Evolutionary conservation across 1,140 invertebrate genomes (phyloP).

Genomic region (Meloidogyne floridensis): DNA sequence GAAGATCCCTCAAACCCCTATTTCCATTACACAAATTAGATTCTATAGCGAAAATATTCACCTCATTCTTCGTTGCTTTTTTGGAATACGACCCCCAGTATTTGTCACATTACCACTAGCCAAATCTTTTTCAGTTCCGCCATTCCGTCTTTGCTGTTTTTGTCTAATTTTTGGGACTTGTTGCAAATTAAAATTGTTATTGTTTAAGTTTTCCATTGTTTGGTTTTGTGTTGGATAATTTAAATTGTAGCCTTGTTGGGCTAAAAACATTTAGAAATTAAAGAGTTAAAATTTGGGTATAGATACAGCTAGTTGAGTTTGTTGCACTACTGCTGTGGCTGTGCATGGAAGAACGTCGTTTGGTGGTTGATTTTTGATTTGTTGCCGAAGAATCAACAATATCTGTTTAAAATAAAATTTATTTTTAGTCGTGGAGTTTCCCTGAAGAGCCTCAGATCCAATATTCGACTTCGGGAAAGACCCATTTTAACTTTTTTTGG

Average conservation of each 20-base stretch:
- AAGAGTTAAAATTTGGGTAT: neutral
- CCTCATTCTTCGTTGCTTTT: neutral
- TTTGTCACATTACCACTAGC: neutral
- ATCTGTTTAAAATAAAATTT: neutral
- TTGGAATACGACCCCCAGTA: neutral
- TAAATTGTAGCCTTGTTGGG: neutral
- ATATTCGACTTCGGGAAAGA: no score
- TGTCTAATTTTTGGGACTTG: neutral
- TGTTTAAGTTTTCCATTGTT: neutral
- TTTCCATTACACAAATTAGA: no score
- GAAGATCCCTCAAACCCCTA: no score
- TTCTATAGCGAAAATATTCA: neutral
- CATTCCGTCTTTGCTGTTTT: neutral
- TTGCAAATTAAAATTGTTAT: neutral
- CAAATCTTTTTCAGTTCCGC: neutral
- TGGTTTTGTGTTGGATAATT: neutral
- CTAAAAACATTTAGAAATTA: neutral
- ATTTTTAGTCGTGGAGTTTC: no score
- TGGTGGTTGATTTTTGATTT: neutral
- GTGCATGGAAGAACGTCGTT: neutral
- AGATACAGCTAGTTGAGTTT: neutral
- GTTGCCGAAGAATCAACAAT: neutral
- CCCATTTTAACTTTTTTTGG: no score
- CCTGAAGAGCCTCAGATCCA: no score
- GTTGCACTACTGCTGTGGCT: neutral